Evolutionary conservation across 1,140 invertebrate genomes (phyloP).

Genomic region (Lordiphosa clarofinis): DNA sequence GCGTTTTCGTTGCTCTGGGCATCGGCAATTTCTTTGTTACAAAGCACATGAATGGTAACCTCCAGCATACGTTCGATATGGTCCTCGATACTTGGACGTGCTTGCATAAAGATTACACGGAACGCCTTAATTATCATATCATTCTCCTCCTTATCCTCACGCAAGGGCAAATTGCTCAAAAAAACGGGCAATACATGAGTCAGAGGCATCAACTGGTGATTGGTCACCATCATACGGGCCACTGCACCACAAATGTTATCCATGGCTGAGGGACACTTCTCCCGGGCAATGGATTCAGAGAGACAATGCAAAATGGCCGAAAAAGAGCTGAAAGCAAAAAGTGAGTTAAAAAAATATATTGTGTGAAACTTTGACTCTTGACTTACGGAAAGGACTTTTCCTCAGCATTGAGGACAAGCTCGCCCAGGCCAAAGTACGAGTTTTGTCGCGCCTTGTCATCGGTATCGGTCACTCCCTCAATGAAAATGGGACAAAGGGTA

Average conservation of each 20-base stretch:
- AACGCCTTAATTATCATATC: slow-evolving; percentile 86
- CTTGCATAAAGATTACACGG: slow-evolving; percentile 82
- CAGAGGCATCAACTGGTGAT: slow-evolving; percentile 84
- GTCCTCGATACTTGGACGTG: slow-evolving; percentile 81
- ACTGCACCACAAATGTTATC: slow-evolving; percentile 91
- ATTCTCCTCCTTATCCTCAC: slow-evolving; percentile 88
- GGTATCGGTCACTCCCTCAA: slow-evolving; percentile 83
- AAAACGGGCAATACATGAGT: slow-evolving; percentile 87
- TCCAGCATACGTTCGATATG: slow-evolving; percentile 82
- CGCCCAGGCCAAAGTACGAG: slow-evolving; percentile 87
- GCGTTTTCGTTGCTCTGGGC: slow-evolving; percentile 63
- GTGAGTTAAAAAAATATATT: not conserved
- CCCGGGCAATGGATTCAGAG: slow-evolving; percentile 83
- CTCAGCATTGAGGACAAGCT: slow-evolving; percentile 83
- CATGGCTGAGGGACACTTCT: slow-evolving; percentile 83
- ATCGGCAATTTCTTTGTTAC: slow-evolving; percentile 80
- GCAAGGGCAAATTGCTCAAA: slow-evolving; percentile 86
- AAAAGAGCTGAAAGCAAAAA: slow-evolving; percentile 43
- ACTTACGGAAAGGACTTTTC: slow-evolving; percentile 72
- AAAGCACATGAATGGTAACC: slow-evolving; percentile 81
- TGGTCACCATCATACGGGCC: slow-evolving; percentile 86
- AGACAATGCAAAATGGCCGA: slow-evolving; percentile 84
- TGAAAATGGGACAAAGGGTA: slow-evolving; percentile 84
- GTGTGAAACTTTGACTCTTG: not conserved
- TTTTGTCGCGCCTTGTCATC: slow-evolving; percentile 88